phyloP scores from a whole-genome alignment of 2,113 vertebrate genomes.

The Leptodactylus fuscus region DNA sequence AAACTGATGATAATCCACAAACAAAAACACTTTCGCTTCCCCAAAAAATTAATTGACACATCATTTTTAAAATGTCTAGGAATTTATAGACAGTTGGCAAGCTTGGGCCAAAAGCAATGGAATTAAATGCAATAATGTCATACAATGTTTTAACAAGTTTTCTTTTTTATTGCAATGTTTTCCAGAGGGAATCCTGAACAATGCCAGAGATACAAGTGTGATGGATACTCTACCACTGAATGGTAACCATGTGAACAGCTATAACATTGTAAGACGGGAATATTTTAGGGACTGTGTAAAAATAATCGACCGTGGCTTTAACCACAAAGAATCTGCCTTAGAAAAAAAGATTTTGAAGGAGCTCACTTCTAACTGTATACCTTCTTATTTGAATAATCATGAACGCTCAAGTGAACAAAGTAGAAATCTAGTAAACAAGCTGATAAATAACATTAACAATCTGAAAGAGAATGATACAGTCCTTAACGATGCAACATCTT shows the following conservation, averaged over 20 bases:
- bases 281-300: slow-evolving; percentile 99
- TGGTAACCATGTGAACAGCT: slow-evolving; percentile 99
- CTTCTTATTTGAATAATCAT: slow-evolving; percentile 96
- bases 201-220: slow-evolving; percentile 99
- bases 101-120: too few species aligned
- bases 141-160: neutral
- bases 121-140: neutral
- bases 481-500: slow-evolving; percentile 85
- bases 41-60: too few species aligned
- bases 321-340: slow-evolving; percentile 93
- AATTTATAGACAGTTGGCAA: too few species aligned
- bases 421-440: slow-evolving; percentile 94
- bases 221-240: slow-evolving; percentile 99
- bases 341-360: slow-evolving; percentile 99
- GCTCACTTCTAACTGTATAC: slow-evolving; percentile 97
- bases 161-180: slow-evolving; percentile 70
- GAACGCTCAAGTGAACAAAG: slow-evolving; percentile 90
- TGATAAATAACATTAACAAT: slow-evolving; percentile 90
- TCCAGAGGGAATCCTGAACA: slow-evolving; percentile 99
- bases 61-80: too few species aligned
- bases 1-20: too few species aligned
- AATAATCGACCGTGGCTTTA: slow-evolving; percentile 95
- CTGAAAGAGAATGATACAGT: slow-evolving; percentile 86
- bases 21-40: too few species aligned
- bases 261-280: slow-evolving; percentile 93